Percentiles rank a stretch among this genome's conserved stretches.
Evolutionary conservation across 2,888 invertebrate genomes (phyloP).

Genomic region (Metalampra italica): DNA sequence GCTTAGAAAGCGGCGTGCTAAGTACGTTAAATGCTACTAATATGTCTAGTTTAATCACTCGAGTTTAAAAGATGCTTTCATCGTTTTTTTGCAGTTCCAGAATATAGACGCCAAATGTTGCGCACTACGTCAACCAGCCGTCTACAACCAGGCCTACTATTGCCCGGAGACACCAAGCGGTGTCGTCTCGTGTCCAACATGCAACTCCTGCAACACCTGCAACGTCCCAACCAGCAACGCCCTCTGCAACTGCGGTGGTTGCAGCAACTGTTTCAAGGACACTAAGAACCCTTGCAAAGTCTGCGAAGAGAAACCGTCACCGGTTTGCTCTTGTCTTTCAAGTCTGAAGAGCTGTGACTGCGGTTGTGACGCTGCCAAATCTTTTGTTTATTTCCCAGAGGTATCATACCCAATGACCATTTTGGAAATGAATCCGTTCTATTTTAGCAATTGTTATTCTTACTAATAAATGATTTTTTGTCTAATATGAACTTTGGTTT

Average conservation of each 20-base stretch:
- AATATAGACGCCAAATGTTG: slow-evolving; percentile 30
- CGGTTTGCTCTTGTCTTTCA: slow-evolving; percentile 20
- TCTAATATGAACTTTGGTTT: too few relatives aligned
- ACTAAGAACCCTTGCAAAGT: slow-evolving; percentile 23
- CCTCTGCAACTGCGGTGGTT: slow-evolving; percentile 3
- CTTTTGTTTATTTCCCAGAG: slow-evolving; percentile 46
- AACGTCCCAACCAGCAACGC: slow-evolving; percentile 6
- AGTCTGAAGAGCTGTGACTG: slow-evolving; percentile 4
- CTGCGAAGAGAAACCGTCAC: slow-evolving; percentile 19
- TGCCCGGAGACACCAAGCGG: slow-evolving; percentile 17
- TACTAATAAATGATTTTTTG: slow-evolving; percentile 3
- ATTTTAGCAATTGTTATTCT: slow-evolving; percentile 26
- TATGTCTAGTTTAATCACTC: too few relatives aligned
- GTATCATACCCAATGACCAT: slow-evolving; percentile 45
- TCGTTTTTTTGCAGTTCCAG: slow-evolving; percentile 20
- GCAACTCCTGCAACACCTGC: slow-evolving; percentile 17
- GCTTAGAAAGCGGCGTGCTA: too few relatives aligned
- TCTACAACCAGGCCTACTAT: slow-evolving; percentile 16
- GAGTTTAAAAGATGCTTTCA: too few relatives aligned
- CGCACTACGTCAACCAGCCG: slow-evolving; percentile 21
- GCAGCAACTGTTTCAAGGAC: slow-evolving; percentile 29
- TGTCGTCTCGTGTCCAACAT: slow-evolving; percentile 14
- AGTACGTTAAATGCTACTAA: too few relatives aligned
- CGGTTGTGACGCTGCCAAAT: slow-evolving; percentile 14
- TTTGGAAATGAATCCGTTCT: slow-evolving; percentile 39